A percentile compares a stretch with the other conserved stretches of the same genome.
phyloP scores from a whole-genome alignment of 2,113 vertebrate species.

The Montifringilla adamsi region DNA sequence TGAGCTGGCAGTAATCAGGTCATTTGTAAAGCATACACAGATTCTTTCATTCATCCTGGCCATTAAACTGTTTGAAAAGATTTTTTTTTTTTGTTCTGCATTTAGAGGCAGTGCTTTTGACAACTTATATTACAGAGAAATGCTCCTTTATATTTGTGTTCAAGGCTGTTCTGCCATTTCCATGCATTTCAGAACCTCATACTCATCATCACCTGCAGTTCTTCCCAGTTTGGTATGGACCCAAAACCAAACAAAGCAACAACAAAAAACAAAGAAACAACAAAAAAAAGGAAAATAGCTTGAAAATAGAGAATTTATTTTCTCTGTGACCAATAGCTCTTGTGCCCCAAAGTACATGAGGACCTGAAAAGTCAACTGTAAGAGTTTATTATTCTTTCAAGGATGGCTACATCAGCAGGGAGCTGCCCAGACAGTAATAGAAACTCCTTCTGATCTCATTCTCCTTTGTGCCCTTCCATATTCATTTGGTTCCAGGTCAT shows the following conservation, averaged over 20 bases:
- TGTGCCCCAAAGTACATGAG: not conserved
- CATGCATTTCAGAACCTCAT: not conserved
- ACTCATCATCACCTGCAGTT: not conserved
- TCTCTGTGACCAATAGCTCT: not conserved
- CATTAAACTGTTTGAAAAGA: conserved; percentile 34
- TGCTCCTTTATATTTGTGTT: not conserved
- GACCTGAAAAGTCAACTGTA: not conserved
- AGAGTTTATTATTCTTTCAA: not conserved
- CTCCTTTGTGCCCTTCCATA: not conserved
- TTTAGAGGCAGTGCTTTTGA: conserved; percentile 9
- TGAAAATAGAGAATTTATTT: not conserved
- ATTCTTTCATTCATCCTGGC: conserved; percentile 54
- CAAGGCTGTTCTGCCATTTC: not conserved
- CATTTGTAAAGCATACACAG: conserved; percentile 48
- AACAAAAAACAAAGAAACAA: not conserved
- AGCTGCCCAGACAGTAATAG: not conserved
- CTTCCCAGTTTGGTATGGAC: not conserved
- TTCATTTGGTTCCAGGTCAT: not conserved
- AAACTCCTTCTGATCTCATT: not conserved
- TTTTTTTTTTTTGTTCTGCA: conserved; percentile 15
- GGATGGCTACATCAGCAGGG: not conserved
- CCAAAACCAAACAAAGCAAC: not conserved
- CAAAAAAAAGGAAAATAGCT: not conserved
- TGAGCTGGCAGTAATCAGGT: conserved; percentile 55
- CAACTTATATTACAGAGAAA: conserved; percentile 22